Percentiles rank a stretch among this genome's conserved stretches.
Conservation (phyloP, 2,888 invertebrate species). For the Volucella inflata region DNA sequence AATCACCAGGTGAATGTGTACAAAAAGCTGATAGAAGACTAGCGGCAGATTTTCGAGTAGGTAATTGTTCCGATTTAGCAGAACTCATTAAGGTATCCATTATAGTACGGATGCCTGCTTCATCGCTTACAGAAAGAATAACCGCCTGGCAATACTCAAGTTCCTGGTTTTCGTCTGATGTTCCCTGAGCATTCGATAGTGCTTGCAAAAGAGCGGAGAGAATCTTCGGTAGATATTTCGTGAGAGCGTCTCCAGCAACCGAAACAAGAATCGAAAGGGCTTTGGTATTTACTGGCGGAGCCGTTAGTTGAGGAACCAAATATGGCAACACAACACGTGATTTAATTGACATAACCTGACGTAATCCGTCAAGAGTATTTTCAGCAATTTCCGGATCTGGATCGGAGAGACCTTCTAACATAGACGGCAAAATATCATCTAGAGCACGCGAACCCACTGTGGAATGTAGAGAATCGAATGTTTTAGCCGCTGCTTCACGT, state of each 20-base stretch:
- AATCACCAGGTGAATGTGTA: constrained; percentile 94
- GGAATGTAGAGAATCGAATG: constrained; percentile 97
- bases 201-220: constrained; percentile 94
- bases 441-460: constrained; percentile 96
- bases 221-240: constrained; percentile 95
- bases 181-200: constrained; percentile 88
- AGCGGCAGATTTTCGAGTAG: constrained; percentile 91
- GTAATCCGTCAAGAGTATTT: constrained; percentile 96
- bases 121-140: constrained; percentile 94
- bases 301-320: constrained; percentile 96
- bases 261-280: constrained; percentile 97
- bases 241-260: constrained; percentile 96
- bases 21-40: constrained; percentile 95
- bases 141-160: constrained; percentile 96
- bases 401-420: constrained; percentile 91
- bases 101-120: constrained; percentile 93
- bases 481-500: constrained; percentile 96
- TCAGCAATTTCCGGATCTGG: constrained; percentile 92
- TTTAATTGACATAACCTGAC: constrained; percentile 98
- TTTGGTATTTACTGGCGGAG: constrained; percentile 95
- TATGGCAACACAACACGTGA: constrained; percentile 97
- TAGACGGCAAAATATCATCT: constrained; percentile 97
- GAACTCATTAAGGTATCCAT: constrained; percentile 93
- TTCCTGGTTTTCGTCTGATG: constrained; percentile 88
- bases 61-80: constrained; percentile 87